Evolutionary conservation across 2,888 invertebrate species (phyloP).

Genomic region (Empis livida): DNA sequence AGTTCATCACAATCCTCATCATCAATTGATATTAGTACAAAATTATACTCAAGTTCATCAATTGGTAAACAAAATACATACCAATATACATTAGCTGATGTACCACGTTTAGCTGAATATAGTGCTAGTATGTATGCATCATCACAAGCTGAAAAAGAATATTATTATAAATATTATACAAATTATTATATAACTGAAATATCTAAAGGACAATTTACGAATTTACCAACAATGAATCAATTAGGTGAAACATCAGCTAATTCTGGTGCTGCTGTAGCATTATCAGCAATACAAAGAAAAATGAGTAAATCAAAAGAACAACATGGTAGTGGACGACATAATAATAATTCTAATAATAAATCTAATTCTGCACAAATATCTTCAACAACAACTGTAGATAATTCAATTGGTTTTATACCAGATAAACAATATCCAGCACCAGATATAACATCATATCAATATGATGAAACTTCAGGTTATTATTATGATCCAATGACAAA

Average conservation of each 20-base stretch:
- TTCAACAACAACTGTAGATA: conserved; percentile 31
- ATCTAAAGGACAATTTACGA: conserved; percentile 25
- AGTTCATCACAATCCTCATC: conserved; percentile 1
- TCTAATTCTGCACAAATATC: conserved; percentile 18
- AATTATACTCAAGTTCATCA: conserved; percentile 3
- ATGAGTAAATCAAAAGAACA: conserved; percentile 28
- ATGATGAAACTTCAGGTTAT: conserved; percentile 90
- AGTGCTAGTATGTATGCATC: conserved; percentile 62
- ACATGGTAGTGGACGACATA: conserved; percentile 26
- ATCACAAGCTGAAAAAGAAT: conserved; percentile 53
- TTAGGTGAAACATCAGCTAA: conserved; percentile 42
- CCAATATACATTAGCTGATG: conserved; percentile 46
- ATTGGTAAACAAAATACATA: conserved; percentile 12
- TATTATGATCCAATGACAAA: conserved; percentile 90
- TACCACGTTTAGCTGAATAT: conserved; percentile 61
- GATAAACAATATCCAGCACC: conserved; percentile 47
- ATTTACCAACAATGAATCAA: conserved; percentile 23
- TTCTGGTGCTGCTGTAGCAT: conserved; percentile 79
- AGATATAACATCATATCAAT: conserved; percentile 82
- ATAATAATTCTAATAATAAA: conserved; percentile 29
- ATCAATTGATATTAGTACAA: conserved; percentile 7
- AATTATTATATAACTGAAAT: conserved; percentile 49
- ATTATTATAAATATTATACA: conserved; percentile 57
- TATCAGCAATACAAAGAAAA: conserved; percentile 58
- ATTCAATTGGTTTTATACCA: no score